Evolutionary conservation across 1,140 invertebrate species (phyloP).

Genomic region (Camponotus floridanus): DNA sequence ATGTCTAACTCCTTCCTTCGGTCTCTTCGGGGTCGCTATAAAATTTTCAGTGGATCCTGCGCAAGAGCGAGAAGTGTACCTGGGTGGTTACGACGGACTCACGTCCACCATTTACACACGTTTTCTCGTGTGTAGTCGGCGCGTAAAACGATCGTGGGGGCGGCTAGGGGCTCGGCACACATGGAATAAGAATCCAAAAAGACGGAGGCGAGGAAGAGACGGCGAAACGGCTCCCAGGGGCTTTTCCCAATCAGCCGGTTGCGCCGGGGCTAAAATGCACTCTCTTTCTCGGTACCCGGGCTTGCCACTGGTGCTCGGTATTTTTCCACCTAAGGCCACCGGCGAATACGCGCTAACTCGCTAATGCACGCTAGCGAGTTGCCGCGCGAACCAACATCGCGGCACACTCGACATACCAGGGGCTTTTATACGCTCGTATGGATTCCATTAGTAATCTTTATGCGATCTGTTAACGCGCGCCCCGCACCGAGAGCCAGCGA

Average conservation of each 20-base stretch:
- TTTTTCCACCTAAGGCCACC: conserved; percentile 51
- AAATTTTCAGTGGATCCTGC: conserved; percentile 73
- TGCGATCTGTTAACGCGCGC: conserved; percentile 73
- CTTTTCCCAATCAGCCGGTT: conserved; percentile 81
- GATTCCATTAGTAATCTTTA: conserved; percentile 76
- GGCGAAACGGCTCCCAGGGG: conserved; percentile 82
- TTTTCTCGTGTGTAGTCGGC: conserved; percentile 62
- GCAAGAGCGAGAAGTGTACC: conserved; percentile 62
- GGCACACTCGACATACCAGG: conserved; percentile 13
- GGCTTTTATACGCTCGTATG: conserved; percentile 69
- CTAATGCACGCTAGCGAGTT: conserved; percentile 62
- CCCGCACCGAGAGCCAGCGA: conserved; percentile 41
- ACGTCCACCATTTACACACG: conserved; percentile 71
- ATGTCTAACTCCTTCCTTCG: conserved; percentile 50
- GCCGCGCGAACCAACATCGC: conserved; percentile 20
- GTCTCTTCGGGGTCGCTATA: conserved; percentile 35
- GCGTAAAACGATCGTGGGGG: conserved; percentile 73
- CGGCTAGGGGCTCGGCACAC: conserved; percentile 40
- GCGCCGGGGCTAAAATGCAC: conserved; percentile 72
- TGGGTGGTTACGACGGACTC: conserved; percentile 48
- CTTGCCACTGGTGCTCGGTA: conserved; percentile 12
- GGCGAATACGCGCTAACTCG: conserved; percentile 62
- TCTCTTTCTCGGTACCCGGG: conserved; percentile 28
- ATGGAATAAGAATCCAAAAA: conserved; percentile 76
- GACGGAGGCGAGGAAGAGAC: conserved; percentile 66